Evolutionary conservation across 2,113 vertebrate species (phyloP).

Genomic region (Cryptomyrus ogoouensis): DNA sequence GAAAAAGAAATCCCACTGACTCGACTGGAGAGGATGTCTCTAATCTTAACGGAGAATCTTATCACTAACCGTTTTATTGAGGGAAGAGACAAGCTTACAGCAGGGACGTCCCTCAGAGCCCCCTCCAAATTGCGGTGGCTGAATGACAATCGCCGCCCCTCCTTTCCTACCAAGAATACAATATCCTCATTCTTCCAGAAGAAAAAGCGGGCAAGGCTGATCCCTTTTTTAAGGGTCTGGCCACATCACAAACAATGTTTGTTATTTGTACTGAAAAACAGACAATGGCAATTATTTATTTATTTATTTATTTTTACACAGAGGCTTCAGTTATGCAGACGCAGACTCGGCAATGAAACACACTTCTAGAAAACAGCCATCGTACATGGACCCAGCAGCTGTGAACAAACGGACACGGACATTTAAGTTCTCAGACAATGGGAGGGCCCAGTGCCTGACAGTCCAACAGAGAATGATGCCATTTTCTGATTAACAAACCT

Average conservation of each 20-base stretch:
- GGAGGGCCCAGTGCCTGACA: not conserved
- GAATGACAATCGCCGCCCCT: not conserved
- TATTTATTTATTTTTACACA: not conserved
- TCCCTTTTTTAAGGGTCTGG: not conserved
- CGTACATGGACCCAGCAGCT: not conserved
- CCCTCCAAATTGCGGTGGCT: not conserved
- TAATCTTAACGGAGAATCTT: not conserved
- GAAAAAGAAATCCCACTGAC: not conserved
- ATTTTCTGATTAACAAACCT: not conserved
- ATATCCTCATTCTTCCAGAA: not conserved
- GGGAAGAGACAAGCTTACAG: not conserved
- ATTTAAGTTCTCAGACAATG: not conserved
- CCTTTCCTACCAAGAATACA: not conserved
- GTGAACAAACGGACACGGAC: not conserved
- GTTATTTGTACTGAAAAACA: not conserved
- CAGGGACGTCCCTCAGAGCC: not conserved
- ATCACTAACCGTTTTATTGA: conserved; percentile 4
- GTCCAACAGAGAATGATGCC: not conserved
- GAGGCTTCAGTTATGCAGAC: not conserved
- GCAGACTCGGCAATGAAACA: not conserved
- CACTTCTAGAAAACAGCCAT: not conserved
- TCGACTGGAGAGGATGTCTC: not conserved
- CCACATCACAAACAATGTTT: not conserved
- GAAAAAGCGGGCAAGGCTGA: not conserved
- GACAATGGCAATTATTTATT: not conserved